Conservation (phyloP, 2,113 vertebrate genomes). For the Camelus dromedarius region DNA sequence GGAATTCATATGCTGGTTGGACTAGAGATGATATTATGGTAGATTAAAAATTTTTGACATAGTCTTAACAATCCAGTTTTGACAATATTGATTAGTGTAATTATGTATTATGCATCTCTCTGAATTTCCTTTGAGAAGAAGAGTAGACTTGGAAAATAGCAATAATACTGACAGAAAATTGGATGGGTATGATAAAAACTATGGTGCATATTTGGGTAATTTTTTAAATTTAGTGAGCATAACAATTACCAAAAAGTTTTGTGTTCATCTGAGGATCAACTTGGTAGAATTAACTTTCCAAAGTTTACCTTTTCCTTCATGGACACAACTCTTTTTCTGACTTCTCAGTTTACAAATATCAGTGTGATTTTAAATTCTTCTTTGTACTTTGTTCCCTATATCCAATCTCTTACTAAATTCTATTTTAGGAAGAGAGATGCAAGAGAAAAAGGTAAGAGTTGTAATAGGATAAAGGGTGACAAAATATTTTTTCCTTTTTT, state of each 20-base stretch:
- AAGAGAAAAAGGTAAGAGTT: background rate
- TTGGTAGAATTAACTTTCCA: background rate
- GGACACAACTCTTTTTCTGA: background rate
- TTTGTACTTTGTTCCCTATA: background rate
- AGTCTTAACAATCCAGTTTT: background rate
- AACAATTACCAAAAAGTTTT: background rate
- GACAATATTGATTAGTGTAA: background rate
- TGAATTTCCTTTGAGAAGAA: background rate
- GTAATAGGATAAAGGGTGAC: background rate
- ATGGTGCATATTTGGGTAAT: background rate
- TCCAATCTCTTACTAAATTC: background rate
- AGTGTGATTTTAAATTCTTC: background rate
- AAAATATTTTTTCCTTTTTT: background rate
- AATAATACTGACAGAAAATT: background rate
- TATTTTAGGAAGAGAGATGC: background rate
- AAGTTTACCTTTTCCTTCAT: background rate
- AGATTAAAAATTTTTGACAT: background rate
- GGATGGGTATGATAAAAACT: background rate
- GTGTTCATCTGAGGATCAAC: background rate
- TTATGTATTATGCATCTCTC: background rate
- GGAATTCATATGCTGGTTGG: background rate
- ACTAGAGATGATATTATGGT: background rate
- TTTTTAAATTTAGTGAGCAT: background rate
- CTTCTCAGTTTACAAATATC: background rate
- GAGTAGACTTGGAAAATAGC: background rate